Evolutionary conservation across 1,140 invertebrate genomes (phyloP), one percentile per base, ranked within the genome.

Genomic region (Oreohelix idahoensis): DNA sequence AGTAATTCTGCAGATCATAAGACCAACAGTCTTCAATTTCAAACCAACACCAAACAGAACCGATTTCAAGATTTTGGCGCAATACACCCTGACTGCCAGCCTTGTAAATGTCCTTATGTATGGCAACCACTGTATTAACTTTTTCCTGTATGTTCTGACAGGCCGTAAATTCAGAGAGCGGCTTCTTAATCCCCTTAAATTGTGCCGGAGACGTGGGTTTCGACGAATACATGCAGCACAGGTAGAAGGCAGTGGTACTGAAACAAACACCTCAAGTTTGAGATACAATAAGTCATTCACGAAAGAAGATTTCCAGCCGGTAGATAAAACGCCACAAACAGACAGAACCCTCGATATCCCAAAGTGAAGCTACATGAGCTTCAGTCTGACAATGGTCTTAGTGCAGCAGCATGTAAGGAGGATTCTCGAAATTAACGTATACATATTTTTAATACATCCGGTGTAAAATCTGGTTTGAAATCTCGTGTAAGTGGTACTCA

Each of bases 111-210:
- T 89, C 26, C 84, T 89, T n/a, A 81, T 87, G 42, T 90, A 88
- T 85, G 81, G 85, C n/a, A 91, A 90, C 83, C 90, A 91, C 84
- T 81, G 86, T 39, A 87, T 89, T 15, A 91, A 91, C 70, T 91
- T 91, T 83, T 86, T 91, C 39, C 83, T 91, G 15, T 91, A 91
- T 83, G 88, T 89, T 75, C 79, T 91, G 15, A 87, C 81, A 73
- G 90, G 90, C 42, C 82, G 84, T 26, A 86, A 85, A 75, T 91
- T 91, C 81, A 70, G 90, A 0, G 82, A 84, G 73, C 87, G 88
- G 75, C 63, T 89, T 35, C 83, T 84, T 51, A 78, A 95, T 93
- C 91, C 87, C n/a, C 84, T 87, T 26, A 63, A 32, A 29, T 70
- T 53, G 4, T 83, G 77, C 11, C 2, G 71, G 23, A 39, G 10